Percentiles rank a stretch among this genome's conserved stretches.
Evolutionary conservation across 2,113 vertebrate species (phyloP).

Genomic region (Urocitellus parryii): DNA sequence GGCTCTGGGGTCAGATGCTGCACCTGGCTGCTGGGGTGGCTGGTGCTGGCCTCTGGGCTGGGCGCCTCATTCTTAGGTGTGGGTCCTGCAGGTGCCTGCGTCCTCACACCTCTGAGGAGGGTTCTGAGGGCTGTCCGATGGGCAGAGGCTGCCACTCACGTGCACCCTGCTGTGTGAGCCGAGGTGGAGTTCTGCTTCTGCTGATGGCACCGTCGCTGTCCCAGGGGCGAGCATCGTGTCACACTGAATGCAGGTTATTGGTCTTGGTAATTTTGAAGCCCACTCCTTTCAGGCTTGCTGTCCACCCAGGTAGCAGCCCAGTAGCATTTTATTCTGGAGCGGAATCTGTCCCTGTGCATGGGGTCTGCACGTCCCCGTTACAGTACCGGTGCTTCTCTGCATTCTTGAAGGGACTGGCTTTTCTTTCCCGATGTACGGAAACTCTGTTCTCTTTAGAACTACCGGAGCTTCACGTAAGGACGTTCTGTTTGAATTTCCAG

Average conservation of each 20-base stretch:
- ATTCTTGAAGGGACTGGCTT: background rate
- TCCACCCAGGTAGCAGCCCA: background rate
- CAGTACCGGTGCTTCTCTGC: background rate
- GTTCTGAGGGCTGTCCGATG: too few relatives aligned
- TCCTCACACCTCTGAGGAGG: background rate
- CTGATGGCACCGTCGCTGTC: too few relatives aligned
- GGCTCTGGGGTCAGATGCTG: background rate
- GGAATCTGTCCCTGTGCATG: background rate
- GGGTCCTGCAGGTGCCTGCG: background rate
- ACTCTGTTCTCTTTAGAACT: background rate
- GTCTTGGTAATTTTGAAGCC: background rate
- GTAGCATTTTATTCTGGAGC: background rate
- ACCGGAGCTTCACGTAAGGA: background rate
- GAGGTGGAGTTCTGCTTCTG: background rate
- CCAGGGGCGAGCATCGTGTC: background rate
- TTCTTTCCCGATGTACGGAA: background rate
- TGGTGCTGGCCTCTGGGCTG: background rate
- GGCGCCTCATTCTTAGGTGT: background rate
- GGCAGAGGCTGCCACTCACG: background rate
- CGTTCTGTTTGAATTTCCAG: background rate
- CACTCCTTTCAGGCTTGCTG: background rate
- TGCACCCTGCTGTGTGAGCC: rapidly evolving
- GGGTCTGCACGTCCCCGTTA: background rate
- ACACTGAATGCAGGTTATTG: background rate
- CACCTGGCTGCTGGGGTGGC: too few relatives aligned